phyloP scores from a whole-genome alignment of 2,888 invertebrate species.

The Ornithoptera alexandrae region DNA sequence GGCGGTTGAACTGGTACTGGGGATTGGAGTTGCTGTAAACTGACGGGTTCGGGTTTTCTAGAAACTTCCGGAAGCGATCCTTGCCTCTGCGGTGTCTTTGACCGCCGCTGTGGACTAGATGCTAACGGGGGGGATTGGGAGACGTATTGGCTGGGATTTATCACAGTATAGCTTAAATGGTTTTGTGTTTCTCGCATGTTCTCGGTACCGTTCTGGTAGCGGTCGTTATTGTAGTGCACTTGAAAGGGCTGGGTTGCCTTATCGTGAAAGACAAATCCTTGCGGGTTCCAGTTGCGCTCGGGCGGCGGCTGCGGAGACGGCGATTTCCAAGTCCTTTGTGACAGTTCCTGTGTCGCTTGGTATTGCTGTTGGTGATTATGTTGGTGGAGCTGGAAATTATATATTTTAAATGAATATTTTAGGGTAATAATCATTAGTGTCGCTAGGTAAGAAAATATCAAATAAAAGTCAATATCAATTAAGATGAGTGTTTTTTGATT shows the following conservation, averaged over 20 bases:
- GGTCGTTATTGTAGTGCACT: constrained; percentile 67
- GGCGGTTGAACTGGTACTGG: constrained; percentile 85
- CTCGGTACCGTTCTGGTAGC: constrained; percentile 84
- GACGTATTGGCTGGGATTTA: constrained; percentile 78
- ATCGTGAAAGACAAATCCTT: constrained; percentile 85
- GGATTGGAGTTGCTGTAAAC: constrained; percentile 74
- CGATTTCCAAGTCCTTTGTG: constrained; percentile 69
- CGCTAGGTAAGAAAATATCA: not conserved
- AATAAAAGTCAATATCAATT: not conserved
- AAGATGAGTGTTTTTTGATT: not conserved
- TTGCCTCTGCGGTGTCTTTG: constrained; percentile 78
- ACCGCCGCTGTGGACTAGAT: constrained; percentile 84
- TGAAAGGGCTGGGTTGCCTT: constrained; percentile 61
- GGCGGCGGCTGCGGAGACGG: constrained; percentile 47
- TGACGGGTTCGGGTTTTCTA: constrained; percentile 63
- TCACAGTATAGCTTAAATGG: constrained; percentile 80
- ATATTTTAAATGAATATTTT: not conserved
- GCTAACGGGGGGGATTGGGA: constrained; percentile 78
- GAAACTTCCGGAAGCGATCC: constrained; percentile 67
- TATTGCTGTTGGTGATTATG: constrained; percentile 48
- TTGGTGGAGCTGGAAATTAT: constrained; percentile 58
- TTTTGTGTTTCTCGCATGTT: constrained; percentile 73
- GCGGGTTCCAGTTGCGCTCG: constrained; percentile 68
- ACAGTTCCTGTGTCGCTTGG: constrained; percentile 50
- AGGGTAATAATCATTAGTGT: not conserved